These are phyloP conservation scores for Typhlomys cinereus DNA, from an alignment of 2,113 vertebrate species.

Conservation along the genomic window DNA sequence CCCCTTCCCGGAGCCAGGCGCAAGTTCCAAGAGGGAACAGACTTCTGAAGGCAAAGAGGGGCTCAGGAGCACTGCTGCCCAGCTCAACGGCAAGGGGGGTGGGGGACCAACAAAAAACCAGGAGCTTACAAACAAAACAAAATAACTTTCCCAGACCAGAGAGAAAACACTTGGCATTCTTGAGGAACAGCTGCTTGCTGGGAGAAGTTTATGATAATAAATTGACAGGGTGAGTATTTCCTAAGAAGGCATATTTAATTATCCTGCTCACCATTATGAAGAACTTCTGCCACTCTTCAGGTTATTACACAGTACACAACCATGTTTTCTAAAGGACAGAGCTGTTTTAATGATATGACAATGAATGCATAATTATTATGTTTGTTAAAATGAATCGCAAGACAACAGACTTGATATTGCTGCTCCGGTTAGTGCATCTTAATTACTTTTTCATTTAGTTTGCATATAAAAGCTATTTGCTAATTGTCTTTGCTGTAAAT, in stretches of 20 bases:
- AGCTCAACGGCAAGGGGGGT: neutral
- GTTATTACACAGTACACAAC: slow-evolving; percentile 91
- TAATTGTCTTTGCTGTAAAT: slow-evolving; percentile 93
- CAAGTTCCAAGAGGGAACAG: neutral
- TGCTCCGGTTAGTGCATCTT: slow-evolving; percentile 91
- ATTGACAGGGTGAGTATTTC: slow-evolving; percentile 81
- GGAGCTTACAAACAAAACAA: slow-evolving; percentile 21
- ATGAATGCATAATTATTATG: slow-evolving; percentile 93
- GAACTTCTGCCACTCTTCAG: slow-evolving; percentile 90
- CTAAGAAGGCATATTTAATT: slow-evolving; percentile 88
- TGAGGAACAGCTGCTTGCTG: slow-evolving; percentile 75
- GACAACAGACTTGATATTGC: slow-evolving; percentile 92
- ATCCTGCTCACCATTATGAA: slow-evolving; percentile 88
- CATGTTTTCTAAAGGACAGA: slow-evolving; percentile 92
- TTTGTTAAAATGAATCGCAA: slow-evolving; percentile 92
- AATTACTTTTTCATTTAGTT: slow-evolving; percentile 94
- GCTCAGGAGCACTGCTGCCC: neutral
- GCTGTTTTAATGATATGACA: slow-evolving; percentile 93
- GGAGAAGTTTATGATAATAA: slow-evolving; percentile 84
- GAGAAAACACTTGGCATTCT: slow-evolving; percentile 64
- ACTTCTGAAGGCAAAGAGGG: neutral
- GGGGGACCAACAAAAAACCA: too few relatives aligned
- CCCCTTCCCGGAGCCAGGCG: neutral
- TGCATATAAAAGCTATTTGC: slow-evolving; percentile 94
- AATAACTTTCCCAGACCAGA: slow-evolving; percentile 55